These are phyloP conservation scores for Calephelis perditalis DNA, from an alignment of 2,888 invertebrate species.

Conservation along the genomic window DNA sequence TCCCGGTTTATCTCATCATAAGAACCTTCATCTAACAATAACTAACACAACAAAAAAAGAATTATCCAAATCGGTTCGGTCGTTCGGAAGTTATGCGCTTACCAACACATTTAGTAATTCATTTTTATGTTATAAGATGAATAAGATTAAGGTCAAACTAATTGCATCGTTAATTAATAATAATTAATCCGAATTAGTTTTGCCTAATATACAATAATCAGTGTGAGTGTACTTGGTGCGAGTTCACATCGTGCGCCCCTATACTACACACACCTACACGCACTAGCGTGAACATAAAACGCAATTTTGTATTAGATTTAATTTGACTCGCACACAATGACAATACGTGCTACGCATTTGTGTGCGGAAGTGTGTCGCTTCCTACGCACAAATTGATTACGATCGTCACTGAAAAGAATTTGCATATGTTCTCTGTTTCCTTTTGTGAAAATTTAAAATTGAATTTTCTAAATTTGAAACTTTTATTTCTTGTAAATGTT, in stretches of 20 bases:
- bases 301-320: conserved; percentile 79
- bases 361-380: conserved; percentile 54
- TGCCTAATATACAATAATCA: conserved; percentile 44
- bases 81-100: too few relatives aligned
- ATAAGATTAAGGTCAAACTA: too few relatives aligned
- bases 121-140: too few relatives aligned
- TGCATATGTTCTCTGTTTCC: conserved; percentile 46
- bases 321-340: conserved; percentile 58
- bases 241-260: conserved; percentile 66
- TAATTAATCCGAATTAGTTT: conserved; percentile 27
- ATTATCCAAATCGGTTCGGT: too few relatives aligned
- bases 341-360: conserved; percentile 40
- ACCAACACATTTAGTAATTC: too few relatives aligned
- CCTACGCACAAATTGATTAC: conserved; percentile 77
- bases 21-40: too few relatives aligned
- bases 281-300: conserved; percentile 74
- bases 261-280: conserved; percentile 68
- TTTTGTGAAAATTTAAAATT: conserved; percentile 12
- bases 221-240: conserved; percentile 57
- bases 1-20: too few relatives aligned
- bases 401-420: conserved; percentile 72
- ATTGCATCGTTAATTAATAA: conserved; percentile 4
- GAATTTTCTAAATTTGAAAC: neutral
- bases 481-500: neutral
- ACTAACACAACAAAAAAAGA: too few relatives aligned